A percentile compares a stretch with the other conserved stretches of the same genome.
Conservation (phyloP, 1,140 invertebrate species). For the Bombus pascuorum region DNA sequence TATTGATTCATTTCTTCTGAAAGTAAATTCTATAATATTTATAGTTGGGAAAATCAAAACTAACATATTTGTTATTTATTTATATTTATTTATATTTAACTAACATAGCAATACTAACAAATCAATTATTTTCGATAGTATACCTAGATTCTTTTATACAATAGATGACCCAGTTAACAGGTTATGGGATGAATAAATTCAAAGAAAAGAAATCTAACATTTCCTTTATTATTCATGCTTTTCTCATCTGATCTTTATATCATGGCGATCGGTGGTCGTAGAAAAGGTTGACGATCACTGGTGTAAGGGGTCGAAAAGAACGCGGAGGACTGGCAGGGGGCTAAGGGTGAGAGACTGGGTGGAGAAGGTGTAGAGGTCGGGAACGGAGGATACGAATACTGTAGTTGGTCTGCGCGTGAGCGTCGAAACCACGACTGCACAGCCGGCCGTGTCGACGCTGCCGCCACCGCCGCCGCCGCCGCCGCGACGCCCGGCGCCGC, state of each 20-base stretch:
- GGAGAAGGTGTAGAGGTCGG: conserved; percentile 18
- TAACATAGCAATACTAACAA: no score
- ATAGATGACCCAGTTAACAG: no score
- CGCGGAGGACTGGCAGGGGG: background rate
- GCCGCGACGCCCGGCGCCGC: conserved; percentile 81
- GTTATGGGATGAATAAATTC: no score
- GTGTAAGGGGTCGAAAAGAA: conserved; percentile 30
- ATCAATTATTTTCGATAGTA: no score
- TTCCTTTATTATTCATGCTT: background rate
- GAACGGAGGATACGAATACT: conserved; percentile 33
- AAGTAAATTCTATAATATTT: background rate
- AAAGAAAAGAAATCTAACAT: background rate
- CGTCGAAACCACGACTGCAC: conserved; percentile 70
- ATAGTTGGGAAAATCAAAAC: no score
- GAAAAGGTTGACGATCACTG: conserved; percentile 50
- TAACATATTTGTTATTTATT: no score
- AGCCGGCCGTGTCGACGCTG: conserved; percentile 43
- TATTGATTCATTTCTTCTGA: no score
- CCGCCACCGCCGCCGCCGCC: conserved; percentile 73
- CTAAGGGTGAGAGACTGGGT: background rate
- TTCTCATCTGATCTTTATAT: background rate
- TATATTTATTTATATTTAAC: no score
- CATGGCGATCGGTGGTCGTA: no score
- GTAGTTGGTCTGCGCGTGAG: conserved; percentile 66
- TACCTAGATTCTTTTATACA: no score